Evolutionary conservation across 30 jellyfish, hydroid and myxozoan genomes (phyloP).

Genomic region (Aurelia coerulea): DNA sequence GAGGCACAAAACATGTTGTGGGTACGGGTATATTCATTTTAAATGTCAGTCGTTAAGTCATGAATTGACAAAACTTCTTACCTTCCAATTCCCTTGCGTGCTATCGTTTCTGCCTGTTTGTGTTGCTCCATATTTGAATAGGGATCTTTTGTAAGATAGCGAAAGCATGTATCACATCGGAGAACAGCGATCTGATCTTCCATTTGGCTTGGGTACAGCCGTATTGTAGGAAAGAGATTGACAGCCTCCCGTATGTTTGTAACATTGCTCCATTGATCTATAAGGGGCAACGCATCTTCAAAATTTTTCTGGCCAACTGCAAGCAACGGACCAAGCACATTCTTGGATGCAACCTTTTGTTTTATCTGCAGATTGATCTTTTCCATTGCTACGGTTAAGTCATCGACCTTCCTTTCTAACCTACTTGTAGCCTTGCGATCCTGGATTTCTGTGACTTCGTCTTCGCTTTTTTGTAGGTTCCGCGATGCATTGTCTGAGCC

Average conservation of each 20-base stretch:
- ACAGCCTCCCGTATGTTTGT: neutral
- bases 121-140: neutral
- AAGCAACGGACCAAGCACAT: neutral
- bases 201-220: neutral
- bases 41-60: too few species aligned
- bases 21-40: too few species aligned
- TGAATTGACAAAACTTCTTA: too few species aligned
- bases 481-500: too few species aligned
- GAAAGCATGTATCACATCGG: slow-evolving; percentile 30
- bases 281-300: neutral
- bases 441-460: too few species aligned
- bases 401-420: neutral
- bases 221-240: neutral
- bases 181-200: slow-evolving; percentile 18
- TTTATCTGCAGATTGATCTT: neutral
- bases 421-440: neutral
- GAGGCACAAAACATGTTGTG: too few species aligned
- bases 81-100: too few species aligned
- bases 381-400: neutral
- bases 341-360: neutral
- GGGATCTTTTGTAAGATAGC: slow-evolving; percentile 26
- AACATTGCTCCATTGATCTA: neutral
- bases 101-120: too few species aligned
- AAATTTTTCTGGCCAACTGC: slow-evolving; percentile 12
- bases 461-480: too few species aligned